Base-by-base conservation (phyloP, 2,888 invertebrate species). In the Crepidodera aurea region DNA sequence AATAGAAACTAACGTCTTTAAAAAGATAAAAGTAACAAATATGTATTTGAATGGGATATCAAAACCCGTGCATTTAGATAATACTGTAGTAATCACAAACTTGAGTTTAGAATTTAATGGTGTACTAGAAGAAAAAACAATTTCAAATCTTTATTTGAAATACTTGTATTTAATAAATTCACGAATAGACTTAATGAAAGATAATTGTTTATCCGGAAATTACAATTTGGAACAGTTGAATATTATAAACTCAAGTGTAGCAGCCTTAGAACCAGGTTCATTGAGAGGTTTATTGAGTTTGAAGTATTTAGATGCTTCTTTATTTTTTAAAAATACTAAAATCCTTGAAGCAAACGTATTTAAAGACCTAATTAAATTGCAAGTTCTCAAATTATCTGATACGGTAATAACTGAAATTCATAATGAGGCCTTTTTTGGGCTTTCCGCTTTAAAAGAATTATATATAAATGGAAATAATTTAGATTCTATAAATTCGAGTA, bases 21-120 rank as follows among this genome's bases (percentile, higher is more conserved):
- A 12, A 5, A 50, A 56, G 7, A 18, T 29, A 15, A 56, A 27
- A 3, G 27, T 48, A 1, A 1, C 18, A 19, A 32, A 13, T 10
- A 51, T 62, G 12, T 32, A 27, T 10, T 27, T 62, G 12, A 62
- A 56, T 29, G 50, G 32, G 5, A 37, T 62, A 27, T 56, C 55
- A 2, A 16, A 10, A 5, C 19, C 25, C 4, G 18, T 29, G 10
- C 19, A 51, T 12, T 13, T 57, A 12, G 51, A 56, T 42, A 25
- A 51, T 8, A 25, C 16, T 22, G 19, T 44, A 5, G 25, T 32
- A 7, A 8, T 56, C 1, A 25, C 19, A 8, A 42, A 50, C 39
- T 27, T 62, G 8, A 27, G 7, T 12, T n/a, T 56, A 34, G 50
- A 22, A 16, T 51, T 62, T 16, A 44, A 32, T 29, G 61, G 51